A percentile compares a stretch with the other conserved stretches of the same genome.
These are phyloP conservation scores for Vanessa atalanta DNA, from an alignment of 1,140 invertebrate genomes.

Conservation along the genomic window DNA sequence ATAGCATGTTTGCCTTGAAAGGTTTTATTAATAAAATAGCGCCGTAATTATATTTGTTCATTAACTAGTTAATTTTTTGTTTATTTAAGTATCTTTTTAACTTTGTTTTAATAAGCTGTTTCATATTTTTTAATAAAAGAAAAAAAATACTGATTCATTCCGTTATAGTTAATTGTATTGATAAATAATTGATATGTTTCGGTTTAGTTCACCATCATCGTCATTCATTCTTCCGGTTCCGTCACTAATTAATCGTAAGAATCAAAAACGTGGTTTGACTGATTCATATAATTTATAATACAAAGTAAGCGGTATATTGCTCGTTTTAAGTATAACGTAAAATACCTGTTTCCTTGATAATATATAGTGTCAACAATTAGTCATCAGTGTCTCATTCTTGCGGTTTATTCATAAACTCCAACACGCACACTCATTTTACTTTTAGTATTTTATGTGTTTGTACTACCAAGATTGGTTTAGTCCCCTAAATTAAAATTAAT, in stretches of 20 bases:
- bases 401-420: slow-evolving; percentile 6
- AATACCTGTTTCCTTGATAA: slow-evolving; percentile 20
- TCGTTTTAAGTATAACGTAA: slow-evolving; percentile 22
- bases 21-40: background rate
- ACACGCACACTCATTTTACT: background rate
- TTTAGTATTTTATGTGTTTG: background rate
- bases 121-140: no score
- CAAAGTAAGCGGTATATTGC: background rate
- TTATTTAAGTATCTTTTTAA: no score
- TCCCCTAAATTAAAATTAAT: no score
- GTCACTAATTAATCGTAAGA: background rate
- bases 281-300: slow-evolving; percentile 5
- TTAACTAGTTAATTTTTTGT: background rate
- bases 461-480: no score
- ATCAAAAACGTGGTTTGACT: background rate
- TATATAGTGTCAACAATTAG: slow-evolving; percentile 25
- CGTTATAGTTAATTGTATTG: no score
- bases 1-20: background rate
- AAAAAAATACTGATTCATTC: no score
- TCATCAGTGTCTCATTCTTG: slow-evolving; percentile 17
- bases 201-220: background rate
- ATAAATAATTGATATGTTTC: no score
- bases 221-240: background rate
- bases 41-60: background rate
- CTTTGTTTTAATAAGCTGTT: no score